Percentiles rank a stretch among this genome's conserved stretches.
Evolutionary conservation across 2,888 invertebrate genomes (phyloP).

Genomic region (Tineola bisselliella): DNA sequence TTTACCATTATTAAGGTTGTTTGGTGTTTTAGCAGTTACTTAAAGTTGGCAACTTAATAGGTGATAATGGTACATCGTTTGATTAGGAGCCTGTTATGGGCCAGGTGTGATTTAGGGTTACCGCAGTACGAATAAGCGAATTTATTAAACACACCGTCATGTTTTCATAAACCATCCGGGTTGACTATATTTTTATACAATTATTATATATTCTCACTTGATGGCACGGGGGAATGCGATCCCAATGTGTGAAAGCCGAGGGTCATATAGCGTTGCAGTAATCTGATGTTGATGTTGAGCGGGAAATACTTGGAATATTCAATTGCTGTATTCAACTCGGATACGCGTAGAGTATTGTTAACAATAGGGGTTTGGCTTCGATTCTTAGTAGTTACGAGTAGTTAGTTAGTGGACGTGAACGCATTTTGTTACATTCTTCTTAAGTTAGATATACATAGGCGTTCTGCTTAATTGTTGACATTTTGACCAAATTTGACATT

Average conservation of each 20-base stretch:
- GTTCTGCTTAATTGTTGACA: background rate
- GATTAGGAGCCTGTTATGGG: background rate
- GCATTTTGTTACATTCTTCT: background rate
- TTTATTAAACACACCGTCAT: background rate
- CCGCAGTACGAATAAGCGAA: background rate
- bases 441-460: background rate
- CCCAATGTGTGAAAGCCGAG: background rate
- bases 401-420: background rate
- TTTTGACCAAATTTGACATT: background rate
- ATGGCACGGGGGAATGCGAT: background rate
- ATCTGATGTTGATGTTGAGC: background rate
- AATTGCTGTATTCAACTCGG: background rate
- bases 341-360: background rate
- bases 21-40: constrained; percentile 5
- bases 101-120: constrained; percentile 7
- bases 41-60: constrained; percentile 6
- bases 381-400: constrained; percentile 5
- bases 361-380: constrained; percentile 5
- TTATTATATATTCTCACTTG: background rate
- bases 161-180: background rate
- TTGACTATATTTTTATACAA: background rate
- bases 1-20: background rate
- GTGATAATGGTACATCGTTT: background rate
- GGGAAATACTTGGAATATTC: background rate
- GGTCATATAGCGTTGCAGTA: background rate